Evolutionary conservation across 1,140 invertebrate genomes (phyloP), one percentile per base, ranked within the genome.

Genomic region (Lepidostoma basale): DNA sequence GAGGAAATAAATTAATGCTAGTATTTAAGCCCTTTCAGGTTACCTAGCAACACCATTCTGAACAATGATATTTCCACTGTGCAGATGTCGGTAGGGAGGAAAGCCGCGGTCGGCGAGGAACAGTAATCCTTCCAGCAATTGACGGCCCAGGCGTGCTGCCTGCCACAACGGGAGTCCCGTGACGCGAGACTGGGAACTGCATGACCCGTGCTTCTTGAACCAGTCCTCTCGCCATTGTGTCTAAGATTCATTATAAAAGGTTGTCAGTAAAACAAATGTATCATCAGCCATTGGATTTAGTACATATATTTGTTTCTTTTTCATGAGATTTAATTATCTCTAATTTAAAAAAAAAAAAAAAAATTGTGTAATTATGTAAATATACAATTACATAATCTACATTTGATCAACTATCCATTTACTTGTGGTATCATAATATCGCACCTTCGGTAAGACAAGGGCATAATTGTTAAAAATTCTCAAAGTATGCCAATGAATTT

Each of bases 61-160:
- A 18, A 96, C 84, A 68, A 96, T 91, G 6, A 97, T 88, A 82
- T 97, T 97, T 25, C 94, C 94, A 23, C 92, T 90, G 78, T 96
- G 94, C 45, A 97, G 80, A 82, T 96, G 92, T 28, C 89, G 87
- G 72, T 93, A 93, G 3, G 88, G 87, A 4, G 94, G 94, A 79
- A 96, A 96, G 25, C 93, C 92, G 74, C 92, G 89, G 70, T 94
- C 92, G 75, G 92, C 89, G 0, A 97, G 83, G 77, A 95, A 96
- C 8, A 95, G 79, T 44, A 97, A 78, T 0, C 92, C 94, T 81
- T 95, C 93, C 23, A 97, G 77, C 59, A 97, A 90, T 78, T 97
- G 95, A 0, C 92, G 85, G 6, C 94, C 94, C 76, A 96, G 87
- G 72, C 91, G 85, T 76, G 94, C 92, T 6, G 96, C 89, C 77